phyloP scores from a whole-genome alignment of 2,888 invertebrate genomes.

The Dynastes hyllus region DNA sequence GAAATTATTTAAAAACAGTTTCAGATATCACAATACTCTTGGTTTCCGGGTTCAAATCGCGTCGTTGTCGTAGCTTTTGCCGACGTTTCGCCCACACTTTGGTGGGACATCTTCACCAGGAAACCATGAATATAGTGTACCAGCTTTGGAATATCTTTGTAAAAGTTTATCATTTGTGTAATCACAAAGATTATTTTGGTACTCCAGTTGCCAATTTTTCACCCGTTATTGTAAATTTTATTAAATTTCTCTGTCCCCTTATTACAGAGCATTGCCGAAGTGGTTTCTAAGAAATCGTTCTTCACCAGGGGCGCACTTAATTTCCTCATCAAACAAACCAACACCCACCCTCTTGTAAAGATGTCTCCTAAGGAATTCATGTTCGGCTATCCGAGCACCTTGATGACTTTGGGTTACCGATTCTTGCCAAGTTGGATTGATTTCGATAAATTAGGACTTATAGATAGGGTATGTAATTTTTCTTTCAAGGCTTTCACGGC shows the following conservation, averaged over 20 bases:
- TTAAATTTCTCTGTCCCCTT: constrained; percentile 60
- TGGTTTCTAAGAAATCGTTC: constrained; percentile 79
- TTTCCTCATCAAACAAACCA: constrained; percentile 79
- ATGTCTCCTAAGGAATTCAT: constrained; percentile 92
- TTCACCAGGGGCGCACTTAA: constrained; percentile 82
- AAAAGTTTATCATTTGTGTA: too few species aligned
- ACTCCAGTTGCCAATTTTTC: neutral
- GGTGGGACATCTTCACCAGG: too few species aligned
- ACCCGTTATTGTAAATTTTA: neutral
- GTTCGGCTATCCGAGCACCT: constrained; percentile 89
- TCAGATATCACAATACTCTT: too few species aligned
- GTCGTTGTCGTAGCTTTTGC: too few species aligned
- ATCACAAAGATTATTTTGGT: too few species aligned
- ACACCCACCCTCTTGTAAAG: constrained; percentile 80
- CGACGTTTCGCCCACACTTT: too few species aligned
- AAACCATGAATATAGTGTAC: too few species aligned
- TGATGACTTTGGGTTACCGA: constrained; percentile 88
- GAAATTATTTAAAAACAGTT: too few species aligned
- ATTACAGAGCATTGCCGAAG: constrained; percentile 85
- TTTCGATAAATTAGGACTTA: constrained; percentile 90
- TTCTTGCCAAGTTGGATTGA: constrained; percentile 89
- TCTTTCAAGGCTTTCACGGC: neutral
- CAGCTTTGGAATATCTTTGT: too few species aligned
- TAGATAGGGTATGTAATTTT: constrained; percentile 83
- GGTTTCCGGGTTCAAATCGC: too few species aligned